These are phyloP conservation scores for Trissoscelio sp. DNA, from an alignment of 2,888 invertebrate species.

Conservation along the genomic window DNA sequence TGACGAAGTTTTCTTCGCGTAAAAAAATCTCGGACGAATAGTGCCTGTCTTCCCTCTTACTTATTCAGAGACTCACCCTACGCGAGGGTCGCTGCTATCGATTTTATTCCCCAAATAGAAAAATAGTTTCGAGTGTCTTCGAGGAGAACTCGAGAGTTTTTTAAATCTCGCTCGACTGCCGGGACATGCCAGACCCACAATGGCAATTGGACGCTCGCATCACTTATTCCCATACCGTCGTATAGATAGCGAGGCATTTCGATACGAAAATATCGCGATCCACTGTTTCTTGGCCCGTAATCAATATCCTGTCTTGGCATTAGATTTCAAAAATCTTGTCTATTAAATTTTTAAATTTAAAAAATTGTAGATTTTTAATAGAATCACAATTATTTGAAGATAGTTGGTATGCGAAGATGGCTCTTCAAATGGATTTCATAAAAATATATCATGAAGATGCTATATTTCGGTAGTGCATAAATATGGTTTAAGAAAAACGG, in stretches of 20 bases:
- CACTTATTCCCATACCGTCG: slow-evolving; percentile 56
- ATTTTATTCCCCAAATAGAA: slow-evolving; percentile 72
- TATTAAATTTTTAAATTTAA: too few species aligned
- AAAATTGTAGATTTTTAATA: too few species aligned
- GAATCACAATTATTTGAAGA: too few species aligned
- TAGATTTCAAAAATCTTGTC: not conserved
- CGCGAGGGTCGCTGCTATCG: slow-evolving; percentile 69
- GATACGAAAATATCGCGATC: slow-evolving; percentile 55
- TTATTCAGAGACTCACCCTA: slow-evolving; percentile 66
- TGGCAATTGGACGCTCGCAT: slow-evolving; percentile 59
- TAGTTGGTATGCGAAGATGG: too few species aligned
- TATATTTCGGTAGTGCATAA: too few species aligned
- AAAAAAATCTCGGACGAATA: slow-evolving; percentile 65
- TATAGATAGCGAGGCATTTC: slow-evolving; percentile 51
- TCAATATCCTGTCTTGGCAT: slow-evolving; percentile 35
- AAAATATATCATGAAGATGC: too few species aligned
- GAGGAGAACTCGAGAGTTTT: slow-evolving; percentile 70
- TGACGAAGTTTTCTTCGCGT: slow-evolving; percentile 51
- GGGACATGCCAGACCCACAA: slow-evolving; percentile 65
- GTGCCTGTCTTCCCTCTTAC: slow-evolving; percentile 66
- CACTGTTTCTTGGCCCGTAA: slow-evolving; percentile 43
- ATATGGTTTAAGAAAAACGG: too few species aligned
- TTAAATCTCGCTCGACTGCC: slow-evolving; percentile 63
- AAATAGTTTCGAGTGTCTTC: slow-evolving; percentile 72
- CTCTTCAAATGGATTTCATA: too few species aligned